Conservation (phyloP, 2,797 vertebrate genomes). For the Acestrorhynchus altus region DNA sequence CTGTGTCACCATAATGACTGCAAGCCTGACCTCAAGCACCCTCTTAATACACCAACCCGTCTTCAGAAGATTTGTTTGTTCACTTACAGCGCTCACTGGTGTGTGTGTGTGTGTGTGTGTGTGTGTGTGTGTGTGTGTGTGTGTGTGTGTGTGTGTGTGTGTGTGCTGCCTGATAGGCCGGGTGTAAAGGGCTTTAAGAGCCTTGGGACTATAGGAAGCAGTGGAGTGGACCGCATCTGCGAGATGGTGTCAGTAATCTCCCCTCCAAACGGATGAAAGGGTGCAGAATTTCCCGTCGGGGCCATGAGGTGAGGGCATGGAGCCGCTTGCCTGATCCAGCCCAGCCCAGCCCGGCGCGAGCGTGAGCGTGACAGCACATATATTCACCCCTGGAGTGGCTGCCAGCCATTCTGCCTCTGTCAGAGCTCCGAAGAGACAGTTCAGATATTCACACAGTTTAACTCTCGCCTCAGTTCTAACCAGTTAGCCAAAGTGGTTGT, state of each 20-base stretch:
- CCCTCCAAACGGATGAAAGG: constrained; percentile 29
- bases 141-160: constrained; percentile 10
- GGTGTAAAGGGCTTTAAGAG: constrained; percentile 30
- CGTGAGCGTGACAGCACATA: neutral
- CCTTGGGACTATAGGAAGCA: constrained; percentile 11
- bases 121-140: constrained; percentile 1
- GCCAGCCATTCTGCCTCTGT: neutral
- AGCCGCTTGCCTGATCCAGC: neutral
- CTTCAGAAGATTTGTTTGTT: constrained; percentile 2
- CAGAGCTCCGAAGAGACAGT: neutral
- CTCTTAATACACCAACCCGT: constrained; percentile 10
- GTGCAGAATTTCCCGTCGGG: neutral
- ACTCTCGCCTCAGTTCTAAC: neutral
- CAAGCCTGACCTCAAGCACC: constrained; percentile 17
- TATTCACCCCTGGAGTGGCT: constrained; percentile 17
- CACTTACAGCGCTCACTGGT: neutral
- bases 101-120: constrained; percentile 9
- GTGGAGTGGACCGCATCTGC: constrained; percentile 18
- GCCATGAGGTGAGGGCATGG: neutral
- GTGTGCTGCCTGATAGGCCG: neutral
- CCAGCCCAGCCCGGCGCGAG: too few species aligned
- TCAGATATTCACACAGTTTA: neutral
- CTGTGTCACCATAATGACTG: constrained; percentile 15
- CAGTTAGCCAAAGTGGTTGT: too few species aligned
- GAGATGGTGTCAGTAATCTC: constrained; percentile 34